phyloP scores from a whole-genome alignment of 2,888 invertebrate species.

The Lucinisca nassula region DNA sequence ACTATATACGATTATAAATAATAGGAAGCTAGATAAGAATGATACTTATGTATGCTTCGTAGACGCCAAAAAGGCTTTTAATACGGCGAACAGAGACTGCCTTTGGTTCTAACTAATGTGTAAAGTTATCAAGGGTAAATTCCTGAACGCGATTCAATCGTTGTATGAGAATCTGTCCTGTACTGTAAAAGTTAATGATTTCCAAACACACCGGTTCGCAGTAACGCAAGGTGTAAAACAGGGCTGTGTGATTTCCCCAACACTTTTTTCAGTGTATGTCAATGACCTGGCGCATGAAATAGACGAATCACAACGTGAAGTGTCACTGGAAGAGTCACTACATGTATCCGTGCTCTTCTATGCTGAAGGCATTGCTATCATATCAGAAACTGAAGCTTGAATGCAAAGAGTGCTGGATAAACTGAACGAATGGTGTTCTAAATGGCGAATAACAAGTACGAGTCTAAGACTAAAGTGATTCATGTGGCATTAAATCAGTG shows the following conservation, averaged over 20 bases:
- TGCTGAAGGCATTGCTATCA: background rate
- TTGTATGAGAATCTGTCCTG: background rate
- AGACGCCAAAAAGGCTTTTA: background rate
- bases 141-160: background rate
- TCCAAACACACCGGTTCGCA: background rate
- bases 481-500: background rate
- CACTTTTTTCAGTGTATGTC: background rate
- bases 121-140: background rate
- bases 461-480: background rate
- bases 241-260: background rate
- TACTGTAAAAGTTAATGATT: background rate
- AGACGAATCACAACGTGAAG: background rate
- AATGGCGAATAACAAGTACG: background rate
- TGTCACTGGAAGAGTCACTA: background rate
- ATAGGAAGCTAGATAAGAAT: background rate
- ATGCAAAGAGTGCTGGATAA: background rate
- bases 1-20: background rate
- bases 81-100: background rate
- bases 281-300: background rate
- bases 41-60: background rate
- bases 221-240: background rate
- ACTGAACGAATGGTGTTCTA: background rate
- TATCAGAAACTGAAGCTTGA: background rate
- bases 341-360: background rate
- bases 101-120: background rate